Conservation (phyloP, 2,113 vertebrate genomes). For the Myrmophylax atrothorax region DNA sequence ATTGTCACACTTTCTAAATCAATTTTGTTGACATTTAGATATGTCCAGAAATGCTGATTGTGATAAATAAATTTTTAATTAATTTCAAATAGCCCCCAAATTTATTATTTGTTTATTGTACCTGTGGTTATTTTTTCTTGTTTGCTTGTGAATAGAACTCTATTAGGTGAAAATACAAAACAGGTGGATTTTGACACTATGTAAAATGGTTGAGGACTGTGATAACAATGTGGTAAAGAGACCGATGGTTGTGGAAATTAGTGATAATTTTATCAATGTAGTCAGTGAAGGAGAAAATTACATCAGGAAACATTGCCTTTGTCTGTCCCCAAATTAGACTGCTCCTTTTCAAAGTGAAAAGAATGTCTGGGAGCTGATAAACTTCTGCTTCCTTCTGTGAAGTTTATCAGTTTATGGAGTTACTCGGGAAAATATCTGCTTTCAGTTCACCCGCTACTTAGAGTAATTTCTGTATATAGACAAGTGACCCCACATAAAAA, state of each 20-base stretch:
- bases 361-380: slow-evolving; percentile 18
- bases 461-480: neutral
- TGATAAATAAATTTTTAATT: neutral
- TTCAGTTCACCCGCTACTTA: neutral
- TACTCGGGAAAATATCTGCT: neutral
- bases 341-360: slow-evolving; percentile 1
- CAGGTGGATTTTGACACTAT: neutral
- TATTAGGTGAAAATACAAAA: neutral
- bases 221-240: neutral
- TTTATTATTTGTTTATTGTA: neutral
- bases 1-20: neutral
- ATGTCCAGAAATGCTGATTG: neutral
- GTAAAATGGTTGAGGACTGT: neutral
- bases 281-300: slow-evolving; percentile 33
- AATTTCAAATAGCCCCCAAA: neutral
- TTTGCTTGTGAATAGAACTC: neutral
- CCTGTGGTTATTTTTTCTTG: neutral
- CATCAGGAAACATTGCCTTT: slow-evolving; percentile 6
- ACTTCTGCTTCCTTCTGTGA: neutral
- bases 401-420: neutral
- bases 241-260: neutral
- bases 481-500: neutral
- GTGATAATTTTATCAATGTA: slow-evolving; percentile 34
- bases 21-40: neutral
- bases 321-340: neutral